phyloP scores from a whole-genome alignment of 92 coral and sea anemone species.

The Virgularia gustaviana region DNA sequence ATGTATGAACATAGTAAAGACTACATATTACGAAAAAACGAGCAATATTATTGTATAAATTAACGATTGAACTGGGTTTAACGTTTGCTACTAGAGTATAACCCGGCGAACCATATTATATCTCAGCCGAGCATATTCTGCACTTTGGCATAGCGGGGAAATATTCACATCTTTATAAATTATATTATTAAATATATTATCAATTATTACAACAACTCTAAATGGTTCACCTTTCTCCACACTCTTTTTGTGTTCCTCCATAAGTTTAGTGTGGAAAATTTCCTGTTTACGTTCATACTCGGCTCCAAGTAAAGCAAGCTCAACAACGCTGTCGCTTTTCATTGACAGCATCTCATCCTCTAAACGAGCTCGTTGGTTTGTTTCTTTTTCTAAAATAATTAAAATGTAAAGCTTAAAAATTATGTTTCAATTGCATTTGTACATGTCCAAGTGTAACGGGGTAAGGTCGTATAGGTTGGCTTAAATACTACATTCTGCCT shows the following conservation, averaged over 20 bases:
- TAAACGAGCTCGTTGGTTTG: conserved; percentile 69
- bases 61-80: too few relatives aligned
- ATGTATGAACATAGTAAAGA: too few relatives aligned
- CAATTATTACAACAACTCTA: background rate
- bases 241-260: conserved; percentile 67
- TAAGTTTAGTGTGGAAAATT: conserved; percentile 57
- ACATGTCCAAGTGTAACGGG: too few relatives aligned
- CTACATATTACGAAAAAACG: too few relatives aligned
- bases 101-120: too few relatives aligned
- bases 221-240: conserved; percentile 56
- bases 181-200: background rate
- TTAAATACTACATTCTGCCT: too few relatives aligned
- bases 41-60: too few relatives aligned
- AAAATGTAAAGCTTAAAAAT: too few relatives aligned
- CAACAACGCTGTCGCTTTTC: conserved; percentile 88
- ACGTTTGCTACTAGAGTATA: too few relatives aligned
- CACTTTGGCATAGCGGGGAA: background rate
- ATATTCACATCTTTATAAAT: background rate
- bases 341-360: conserved; percentile 96
- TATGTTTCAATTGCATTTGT: too few relatives aligned
- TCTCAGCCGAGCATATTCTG: too few relatives aligned
- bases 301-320: conserved; percentile 86
- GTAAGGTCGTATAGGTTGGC: too few relatives aligned
- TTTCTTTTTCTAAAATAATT: conserved; percentile 70
- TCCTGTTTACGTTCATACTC: conserved; percentile 80